Conservation (phyloP, 2,888 invertebrate species). For the Operophtera brumata region DNA sequence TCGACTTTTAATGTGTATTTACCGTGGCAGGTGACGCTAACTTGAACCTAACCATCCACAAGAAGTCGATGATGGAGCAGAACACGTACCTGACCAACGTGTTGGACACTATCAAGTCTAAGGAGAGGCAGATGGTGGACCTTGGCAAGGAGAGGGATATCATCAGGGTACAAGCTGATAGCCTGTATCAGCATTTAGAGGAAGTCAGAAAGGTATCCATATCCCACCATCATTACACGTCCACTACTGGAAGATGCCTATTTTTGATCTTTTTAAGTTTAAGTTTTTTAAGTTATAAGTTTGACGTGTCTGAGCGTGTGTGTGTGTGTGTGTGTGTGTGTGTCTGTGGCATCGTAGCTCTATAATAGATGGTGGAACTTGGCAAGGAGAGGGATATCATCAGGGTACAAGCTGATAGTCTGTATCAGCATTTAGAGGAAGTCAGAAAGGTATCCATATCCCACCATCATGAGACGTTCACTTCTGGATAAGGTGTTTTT, state of each 20-base stretch:
- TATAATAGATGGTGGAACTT: constrained; percentile 63
- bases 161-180: constrained; percentile 42
- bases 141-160: constrained; percentile 63
- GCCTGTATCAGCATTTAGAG: constrained; percentile 1
- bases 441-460: constrained; percentile 8
- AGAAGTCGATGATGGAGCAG: constrained; percentile 78
- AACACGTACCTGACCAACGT: constrained; percentile 66
- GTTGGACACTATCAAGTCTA: constrained; percentile 60
- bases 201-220: constrained; percentile 8
- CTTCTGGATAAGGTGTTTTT: too few species aligned
- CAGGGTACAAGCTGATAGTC: constrained; percentile 25
- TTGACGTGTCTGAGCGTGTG: too few species aligned
- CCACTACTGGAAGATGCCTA: too few species aligned
- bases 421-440: constrained; percentile 1
- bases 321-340: too few species aligned
- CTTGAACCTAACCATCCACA: constrained; percentile 77
- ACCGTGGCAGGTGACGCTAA: constrained; percentile 79
- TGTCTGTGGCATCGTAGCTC: too few species aligned
- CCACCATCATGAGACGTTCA: too few species aligned
- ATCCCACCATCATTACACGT: too few species aligned
- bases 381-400: constrained; percentile 64
- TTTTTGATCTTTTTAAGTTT: too few species aligned
- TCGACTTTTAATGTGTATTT: too few species aligned
- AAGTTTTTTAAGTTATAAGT: too few species aligned
- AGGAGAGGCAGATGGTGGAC: constrained; percentile 58